These are phyloP conservation scores for Paraescarpia echinospica DNA, from an alignment of 1,140 invertebrate species.

Conservation along the genomic window DNA sequence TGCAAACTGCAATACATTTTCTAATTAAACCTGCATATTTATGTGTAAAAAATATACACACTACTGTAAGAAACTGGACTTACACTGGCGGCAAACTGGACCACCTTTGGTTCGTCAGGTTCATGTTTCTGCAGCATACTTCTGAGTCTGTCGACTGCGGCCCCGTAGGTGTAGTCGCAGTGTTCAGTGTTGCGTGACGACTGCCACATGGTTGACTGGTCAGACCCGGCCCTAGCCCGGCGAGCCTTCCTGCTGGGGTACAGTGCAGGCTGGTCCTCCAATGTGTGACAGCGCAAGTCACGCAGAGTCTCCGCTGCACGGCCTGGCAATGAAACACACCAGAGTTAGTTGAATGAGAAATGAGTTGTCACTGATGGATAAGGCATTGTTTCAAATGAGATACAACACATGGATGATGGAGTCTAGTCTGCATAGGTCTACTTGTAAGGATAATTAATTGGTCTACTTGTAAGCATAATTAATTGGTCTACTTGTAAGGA, in stretches of 20 bases:
- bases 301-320: not conserved
- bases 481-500: no score
- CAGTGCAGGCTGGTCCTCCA: not conserved
- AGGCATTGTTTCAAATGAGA: not conserved
- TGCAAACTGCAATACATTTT: not conserved
- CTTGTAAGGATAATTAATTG: no score
- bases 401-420: not conserved
- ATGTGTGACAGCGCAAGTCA: not conserved
- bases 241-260: not conserved
- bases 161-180: conserved; percentile 20
- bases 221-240: not conserved
- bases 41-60: not conserved
- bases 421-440: not conserved
- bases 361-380: not conserved
- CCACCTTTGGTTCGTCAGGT: not conserved
- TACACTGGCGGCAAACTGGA: conserved; percentile 6
- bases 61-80: not conserved
- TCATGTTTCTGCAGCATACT: not conserved
- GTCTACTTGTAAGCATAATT: no score
- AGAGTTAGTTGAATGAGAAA: not conserved
- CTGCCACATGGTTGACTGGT: conserved; percentile 8
- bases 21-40: not conserved
- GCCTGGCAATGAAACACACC: not conserved
- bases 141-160: conserved; percentile 12
- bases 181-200: conserved; percentile 15